phyloP scores from a whole-genome alignment of 92 coral and sea anemone species.

The Porites divaricata region DNA sequence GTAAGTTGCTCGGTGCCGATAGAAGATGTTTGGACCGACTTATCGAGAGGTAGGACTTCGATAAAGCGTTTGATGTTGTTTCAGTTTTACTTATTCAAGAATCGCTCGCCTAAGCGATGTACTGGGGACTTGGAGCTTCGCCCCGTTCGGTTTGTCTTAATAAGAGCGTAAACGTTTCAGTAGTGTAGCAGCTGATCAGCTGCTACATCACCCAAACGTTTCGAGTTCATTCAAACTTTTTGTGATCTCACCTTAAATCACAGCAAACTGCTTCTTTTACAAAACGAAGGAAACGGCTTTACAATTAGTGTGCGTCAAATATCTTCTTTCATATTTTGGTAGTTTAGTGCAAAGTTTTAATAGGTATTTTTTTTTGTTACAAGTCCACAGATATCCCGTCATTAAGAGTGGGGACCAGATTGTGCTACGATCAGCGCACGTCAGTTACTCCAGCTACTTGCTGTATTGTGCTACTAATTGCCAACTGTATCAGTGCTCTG shows the following conservation, averaged over 20 bases:
- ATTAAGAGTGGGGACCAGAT: constrained; percentile 78
- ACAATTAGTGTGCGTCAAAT: too few relatives aligned
- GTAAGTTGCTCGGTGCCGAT: constrained; percentile 53
- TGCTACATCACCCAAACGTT: too few relatives aligned
- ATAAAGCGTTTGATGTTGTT: not conserved
- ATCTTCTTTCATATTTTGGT: too few relatives aligned
- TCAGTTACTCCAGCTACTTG: constrained; percentile 46
- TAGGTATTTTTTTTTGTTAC: too few relatives aligned
- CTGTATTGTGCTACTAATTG: constrained; percentile 37
- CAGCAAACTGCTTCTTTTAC: too few relatives aligned
- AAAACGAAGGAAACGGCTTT: too few relatives aligned
- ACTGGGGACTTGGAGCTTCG: not conserved
- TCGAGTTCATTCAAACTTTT: too few relatives aligned
- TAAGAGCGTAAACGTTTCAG: too few relatives aligned
- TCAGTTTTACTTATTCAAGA: not conserved
- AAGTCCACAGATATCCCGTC: constrained; percentile 69
- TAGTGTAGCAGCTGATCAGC: too few relatives aligned
- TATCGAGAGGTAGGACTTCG: constrained; percentile 57
- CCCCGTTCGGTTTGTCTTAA: not conserved
- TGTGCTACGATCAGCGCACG: constrained; percentile 58
- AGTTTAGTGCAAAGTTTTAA: not conserved
- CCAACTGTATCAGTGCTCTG: constrained; percentile 42
- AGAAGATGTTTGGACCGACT: constrained; percentile 65
- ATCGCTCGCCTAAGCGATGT: not conserved
- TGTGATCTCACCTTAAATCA: too few relatives aligned